A percentile compares a stretch with the other conserved stretches of the same genome.
These are phyloP conservation scores for Mimachlamys varia DNA, from an alignment of 2,888 invertebrate genomes.

Conservation along the genomic window DNA sequence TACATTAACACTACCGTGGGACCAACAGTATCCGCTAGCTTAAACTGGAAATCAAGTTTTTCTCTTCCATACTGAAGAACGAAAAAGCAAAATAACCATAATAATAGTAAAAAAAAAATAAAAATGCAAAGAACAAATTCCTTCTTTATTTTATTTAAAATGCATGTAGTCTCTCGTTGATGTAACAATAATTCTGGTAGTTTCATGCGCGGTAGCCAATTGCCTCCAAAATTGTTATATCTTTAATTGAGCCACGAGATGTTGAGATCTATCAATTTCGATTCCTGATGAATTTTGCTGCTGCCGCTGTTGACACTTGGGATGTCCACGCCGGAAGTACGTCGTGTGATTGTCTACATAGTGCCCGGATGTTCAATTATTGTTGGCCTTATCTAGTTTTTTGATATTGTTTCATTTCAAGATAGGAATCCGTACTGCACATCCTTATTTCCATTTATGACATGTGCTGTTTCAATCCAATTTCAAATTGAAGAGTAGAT, in stretches of 20 bases:
- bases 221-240: background rate
- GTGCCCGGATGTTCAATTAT: background rate
- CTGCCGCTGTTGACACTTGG: background rate
- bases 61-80: too few species aligned
- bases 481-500: background rate
- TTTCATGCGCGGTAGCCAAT: background rate
- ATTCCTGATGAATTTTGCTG: background rate
- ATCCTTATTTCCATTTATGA: background rate
- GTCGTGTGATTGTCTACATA: background rate
- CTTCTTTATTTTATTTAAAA: too few species aligned
- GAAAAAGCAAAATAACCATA: too few species aligned
- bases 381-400: background rate
- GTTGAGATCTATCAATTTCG: background rate
- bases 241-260: background rate
- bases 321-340: background rate
- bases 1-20: constrained; percentile 3
- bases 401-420: background rate
- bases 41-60: too few species aligned
- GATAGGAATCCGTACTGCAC: background rate
- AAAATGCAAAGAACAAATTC: too few species aligned
- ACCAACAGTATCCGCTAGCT: background rate
- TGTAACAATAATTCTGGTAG: background rate
- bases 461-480: background rate
- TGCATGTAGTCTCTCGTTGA: background rate
- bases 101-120: too few species aligned